Percentiles rank a stretch among this genome's conserved stretches.
Conservation (phyloP, 2,797 vertebrate species). For the Parotocinclus haroldoi region DNA sequence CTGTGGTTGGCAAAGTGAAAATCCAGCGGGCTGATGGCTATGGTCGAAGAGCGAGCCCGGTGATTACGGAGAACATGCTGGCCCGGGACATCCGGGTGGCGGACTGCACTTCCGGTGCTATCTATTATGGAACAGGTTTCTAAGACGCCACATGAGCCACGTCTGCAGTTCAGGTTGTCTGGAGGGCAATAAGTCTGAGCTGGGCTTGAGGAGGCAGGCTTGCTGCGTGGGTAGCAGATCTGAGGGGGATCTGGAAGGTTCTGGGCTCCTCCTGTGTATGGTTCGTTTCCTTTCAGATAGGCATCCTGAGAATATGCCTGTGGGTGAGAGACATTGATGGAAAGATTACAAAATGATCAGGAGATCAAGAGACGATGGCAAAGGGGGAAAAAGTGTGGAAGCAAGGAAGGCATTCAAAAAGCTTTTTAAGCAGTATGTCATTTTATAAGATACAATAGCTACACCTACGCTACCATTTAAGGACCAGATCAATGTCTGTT, state of each 20-base stretch:
- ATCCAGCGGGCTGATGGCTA: conserved; percentile 59
- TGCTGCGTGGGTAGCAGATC: conserved; percentile 73
- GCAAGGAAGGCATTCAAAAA: not conserved
- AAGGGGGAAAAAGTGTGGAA: conserved; percentile 26
- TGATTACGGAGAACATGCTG: conserved; percentile 33
- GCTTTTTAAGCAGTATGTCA: no score
- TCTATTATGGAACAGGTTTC: conserved; percentile 55
- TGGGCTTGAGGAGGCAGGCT: conserved; percentile 53
- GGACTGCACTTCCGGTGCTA: conserved; percentile 39
- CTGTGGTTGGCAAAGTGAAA: conserved; percentile 76
- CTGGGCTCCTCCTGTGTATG: conserved; percentile 76
- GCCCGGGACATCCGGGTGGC: conserved; percentile 49
- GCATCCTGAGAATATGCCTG: conserved; percentile 93
- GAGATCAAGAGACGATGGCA: not conserved
- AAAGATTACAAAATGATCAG: not conserved
- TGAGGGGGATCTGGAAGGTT: conserved; percentile 82
- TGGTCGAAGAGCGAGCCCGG: conserved; percentile 55
- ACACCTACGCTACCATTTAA: no score
- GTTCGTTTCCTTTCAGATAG: conserved; percentile 85
- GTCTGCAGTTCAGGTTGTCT: conserved; percentile 68
- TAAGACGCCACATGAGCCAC: conserved; percentile 52
- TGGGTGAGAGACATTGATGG: not conserved
- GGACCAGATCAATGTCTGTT: no score
- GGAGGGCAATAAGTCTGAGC: conserved; percentile 50
- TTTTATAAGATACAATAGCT: no score